These are phyloP conservation scores for Microtus montanus DNA, from an alignment of 2,113 vertebrate genomes.

Conservation along the genomic window DNA sequence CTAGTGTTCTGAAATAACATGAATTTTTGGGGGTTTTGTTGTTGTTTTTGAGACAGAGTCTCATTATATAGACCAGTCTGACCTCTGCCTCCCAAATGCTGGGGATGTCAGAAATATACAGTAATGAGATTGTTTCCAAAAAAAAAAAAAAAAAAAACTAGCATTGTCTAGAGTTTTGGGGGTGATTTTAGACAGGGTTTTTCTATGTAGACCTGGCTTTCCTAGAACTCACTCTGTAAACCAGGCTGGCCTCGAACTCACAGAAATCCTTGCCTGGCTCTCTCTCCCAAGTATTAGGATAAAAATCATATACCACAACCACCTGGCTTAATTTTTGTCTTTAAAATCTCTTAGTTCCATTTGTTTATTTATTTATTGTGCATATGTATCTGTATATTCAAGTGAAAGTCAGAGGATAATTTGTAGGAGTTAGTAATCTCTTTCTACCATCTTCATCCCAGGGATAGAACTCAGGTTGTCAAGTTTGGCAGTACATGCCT, in stretches of 20 bases:
- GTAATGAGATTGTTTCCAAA: not conserved
- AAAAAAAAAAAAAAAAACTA: not conserved
- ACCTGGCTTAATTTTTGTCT: not conserved
- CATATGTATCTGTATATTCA: not conserved
- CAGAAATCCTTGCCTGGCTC: not conserved
- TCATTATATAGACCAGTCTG: not conserved
- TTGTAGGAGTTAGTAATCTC: not conserved
- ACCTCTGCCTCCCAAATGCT: not conserved
- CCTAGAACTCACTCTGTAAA: not conserved
- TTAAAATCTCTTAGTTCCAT: not conserved
- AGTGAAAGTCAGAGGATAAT: not conserved
- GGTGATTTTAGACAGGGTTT: not conserved
- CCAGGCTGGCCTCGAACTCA: too few relatives aligned
- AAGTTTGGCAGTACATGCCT: not conserved
- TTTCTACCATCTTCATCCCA: not conserved
- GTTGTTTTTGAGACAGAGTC: not conserved
- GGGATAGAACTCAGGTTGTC: not conserved
- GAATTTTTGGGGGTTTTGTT: not conserved
- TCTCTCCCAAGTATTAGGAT: not conserved
- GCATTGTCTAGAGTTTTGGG: not conserved
- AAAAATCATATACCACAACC: not conserved
- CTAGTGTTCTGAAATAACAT: not conserved
- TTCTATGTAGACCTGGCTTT: not conserved
- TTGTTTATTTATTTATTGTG: not conserved
- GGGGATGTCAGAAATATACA: not conserved